Evolutionary conservation across 2,888 invertebrate species (phyloP).

Genomic region (Rhamnusium bicolor): DNA sequence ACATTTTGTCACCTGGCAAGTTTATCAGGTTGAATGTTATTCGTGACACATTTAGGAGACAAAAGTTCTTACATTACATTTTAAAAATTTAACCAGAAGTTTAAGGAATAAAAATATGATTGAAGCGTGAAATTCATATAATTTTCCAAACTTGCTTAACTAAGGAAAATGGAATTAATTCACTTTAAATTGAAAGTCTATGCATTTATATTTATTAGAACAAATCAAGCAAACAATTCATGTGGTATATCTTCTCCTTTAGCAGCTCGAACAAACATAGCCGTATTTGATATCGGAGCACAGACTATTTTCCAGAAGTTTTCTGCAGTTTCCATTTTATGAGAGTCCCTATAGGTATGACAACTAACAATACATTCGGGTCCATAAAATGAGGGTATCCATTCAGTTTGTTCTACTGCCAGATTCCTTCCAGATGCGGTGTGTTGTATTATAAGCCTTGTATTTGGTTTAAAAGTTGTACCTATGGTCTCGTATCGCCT

Average conservation of each 20-base stretch:
- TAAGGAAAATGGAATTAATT: too few relatives aligned
- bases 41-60: too few relatives aligned
- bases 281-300: conserved; percentile 57
- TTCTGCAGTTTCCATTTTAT: conserved; percentile 63
- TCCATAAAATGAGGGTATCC: conserved; percentile 68
- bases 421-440: conserved; percentile 67
- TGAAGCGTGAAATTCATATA: too few relatives aligned
- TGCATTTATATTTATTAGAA: too few relatives aligned
- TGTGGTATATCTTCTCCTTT: conserved; percentile 63
- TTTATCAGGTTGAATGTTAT: too few relatives aligned
- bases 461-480: conserved; percentile 61
- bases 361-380: conserved; percentile 58
- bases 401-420: conserved; percentile 59
- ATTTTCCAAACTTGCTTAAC: too few relatives aligned
- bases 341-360: conserved; percentile 58
- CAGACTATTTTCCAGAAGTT: conserved; percentile 61
- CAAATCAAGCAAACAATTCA: conserved; percentile 54
- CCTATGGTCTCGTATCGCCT: conserved; percentile 62
- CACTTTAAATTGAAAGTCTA: too few relatives aligned
- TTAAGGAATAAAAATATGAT: too few relatives aligned
- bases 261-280: conserved; percentile 62
- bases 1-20: too few relatives aligned
- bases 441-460: conserved; percentile 65
- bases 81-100: too few relatives aligned
- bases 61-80: too few relatives aligned